Evolutionary conservation across 1,140 invertebrate genomes (phyloP).

Genomic region (Drosophila punjabiensis): DNA sequence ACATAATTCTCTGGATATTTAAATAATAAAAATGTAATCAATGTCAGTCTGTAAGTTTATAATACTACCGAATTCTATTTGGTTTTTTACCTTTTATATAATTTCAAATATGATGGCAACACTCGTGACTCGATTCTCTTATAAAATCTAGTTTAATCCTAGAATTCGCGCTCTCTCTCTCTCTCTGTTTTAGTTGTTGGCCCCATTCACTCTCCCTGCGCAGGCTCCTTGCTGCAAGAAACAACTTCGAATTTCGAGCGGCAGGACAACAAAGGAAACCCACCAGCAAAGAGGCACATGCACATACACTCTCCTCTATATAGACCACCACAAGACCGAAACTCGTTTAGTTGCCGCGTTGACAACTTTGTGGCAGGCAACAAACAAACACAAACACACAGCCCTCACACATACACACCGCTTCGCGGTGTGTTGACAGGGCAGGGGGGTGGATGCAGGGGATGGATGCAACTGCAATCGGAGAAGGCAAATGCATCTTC

Average conservation of each 20-base stretch:
- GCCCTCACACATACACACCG: conserved; percentile 21
- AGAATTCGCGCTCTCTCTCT: background rate
- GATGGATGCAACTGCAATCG: conserved; percentile 34
- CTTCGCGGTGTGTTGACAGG: conserved; percentile 24
- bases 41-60: background rate
- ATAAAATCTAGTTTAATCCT: conserved; percentile 16
- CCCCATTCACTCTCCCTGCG: conserved; percentile 3
- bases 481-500: conserved; percentile 37
- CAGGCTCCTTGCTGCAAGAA: conserved; percentile 13
- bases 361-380: conserved; percentile 72
- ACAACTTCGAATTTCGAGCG: conserved; percentile 47
- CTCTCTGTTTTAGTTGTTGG: background rate
- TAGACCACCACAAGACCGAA: conserved; percentile 67
- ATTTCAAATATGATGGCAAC: conserved; percentile 38
- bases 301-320: conserved; percentile 39
- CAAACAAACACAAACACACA: conserved; percentile 41
- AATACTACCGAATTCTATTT: too few species aligned
- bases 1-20: too few species aligned
- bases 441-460: background rate
- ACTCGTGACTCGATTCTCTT: background rate
- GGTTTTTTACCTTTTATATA: conserved; percentile 19
- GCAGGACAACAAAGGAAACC: conserved; percentile 38
- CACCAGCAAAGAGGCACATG: conserved; percentile 36
- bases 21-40: too few species aligned
- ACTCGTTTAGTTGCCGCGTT: conserved; percentile 73